phyloP scores from a whole-genome alignment of 1,140 invertebrate species.

The Drosophila quadrilineata region DNA sequence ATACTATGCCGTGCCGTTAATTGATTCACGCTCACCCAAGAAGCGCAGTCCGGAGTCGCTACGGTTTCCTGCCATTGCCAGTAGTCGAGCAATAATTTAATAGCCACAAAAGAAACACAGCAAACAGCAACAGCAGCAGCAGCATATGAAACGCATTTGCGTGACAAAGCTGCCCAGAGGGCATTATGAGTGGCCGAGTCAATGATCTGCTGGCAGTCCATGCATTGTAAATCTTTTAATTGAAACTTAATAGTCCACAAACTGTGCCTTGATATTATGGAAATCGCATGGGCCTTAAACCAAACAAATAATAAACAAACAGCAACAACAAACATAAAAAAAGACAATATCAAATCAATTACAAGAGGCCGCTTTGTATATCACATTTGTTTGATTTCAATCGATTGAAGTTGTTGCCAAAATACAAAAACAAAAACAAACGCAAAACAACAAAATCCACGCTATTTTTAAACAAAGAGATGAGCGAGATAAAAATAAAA shows the following conservation, averaged over 20 bases:
- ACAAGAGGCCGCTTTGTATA: conserved; percentile 1
- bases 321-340: too few species aligned
- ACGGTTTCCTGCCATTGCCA: conserved; percentile 29
- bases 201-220: conserved; percentile 30
- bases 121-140: too few species aligned
- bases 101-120: conserved; percentile 24
- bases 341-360: conserved; percentile 27
- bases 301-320: too few species aligned
- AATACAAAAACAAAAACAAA: background rate
- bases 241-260: conserved; percentile 38
- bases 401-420: too few species aligned
- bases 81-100: conserved; percentile 22
- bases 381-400: too few species aligned
- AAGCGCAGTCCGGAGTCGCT: conserved; percentile 1
- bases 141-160: too few species aligned
- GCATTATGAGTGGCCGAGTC: conserved; percentile 47
- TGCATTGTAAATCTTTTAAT: conserved; percentile 41
- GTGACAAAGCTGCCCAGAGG: conserved; percentile 62
- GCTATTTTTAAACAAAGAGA: conserved; percentile 33
- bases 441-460: background rate
- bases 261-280: conserved; percentile 41
- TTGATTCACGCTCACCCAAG: conserved; percentile 58
- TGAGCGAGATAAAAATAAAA: too few species aligned
- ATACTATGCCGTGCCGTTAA: conserved; percentile 57
- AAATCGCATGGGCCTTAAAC: conserved; percentile 28